Conservation (phyloP, 2,797 vertebrate species). For the Paramormyrops hopkinsi region DNA sequence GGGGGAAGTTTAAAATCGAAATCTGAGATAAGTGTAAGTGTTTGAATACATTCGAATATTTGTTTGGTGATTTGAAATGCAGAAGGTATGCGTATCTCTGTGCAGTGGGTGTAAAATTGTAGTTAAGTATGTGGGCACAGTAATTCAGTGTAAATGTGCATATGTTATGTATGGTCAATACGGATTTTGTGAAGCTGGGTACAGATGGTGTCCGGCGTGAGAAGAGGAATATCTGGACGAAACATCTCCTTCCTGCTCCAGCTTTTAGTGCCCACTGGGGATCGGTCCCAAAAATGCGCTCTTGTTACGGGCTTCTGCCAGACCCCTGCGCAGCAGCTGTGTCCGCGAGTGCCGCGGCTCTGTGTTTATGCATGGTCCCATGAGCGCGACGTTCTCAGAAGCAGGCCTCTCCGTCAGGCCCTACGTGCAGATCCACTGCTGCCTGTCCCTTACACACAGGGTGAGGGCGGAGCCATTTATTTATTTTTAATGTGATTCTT, state of each 20-base stretch:
- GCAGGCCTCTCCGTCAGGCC: neutral
- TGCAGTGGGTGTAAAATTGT: neutral
- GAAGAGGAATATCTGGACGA: neutral
- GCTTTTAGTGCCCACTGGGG: neutral
- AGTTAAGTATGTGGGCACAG: neutral
- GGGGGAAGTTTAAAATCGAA: neutral
- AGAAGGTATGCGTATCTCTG: neutral
- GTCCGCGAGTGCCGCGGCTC: neutral
- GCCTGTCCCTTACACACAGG: neutral
- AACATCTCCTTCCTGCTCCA: constrained; percentile 2
- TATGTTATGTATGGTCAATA: neutral
- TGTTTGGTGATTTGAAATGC: neutral
- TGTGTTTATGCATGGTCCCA: neutral
- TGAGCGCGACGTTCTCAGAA: neutral
- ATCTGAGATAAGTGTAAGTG: neutral
- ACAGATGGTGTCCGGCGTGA: neutral
- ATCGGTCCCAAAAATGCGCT: neutral
- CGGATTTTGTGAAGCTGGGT: no score
- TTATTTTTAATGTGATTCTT: no score
- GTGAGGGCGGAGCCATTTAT: neutral
- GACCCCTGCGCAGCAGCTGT: neutral
- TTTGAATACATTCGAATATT: neutral
- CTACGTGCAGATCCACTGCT: no score
- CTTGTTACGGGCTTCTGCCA: neutral
- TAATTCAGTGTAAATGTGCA: neutral